Evolutionary conservation across 53 echinoderm and acorn worm genomes (phyloP).

Genomic region (Henricia sp.): DNA sequence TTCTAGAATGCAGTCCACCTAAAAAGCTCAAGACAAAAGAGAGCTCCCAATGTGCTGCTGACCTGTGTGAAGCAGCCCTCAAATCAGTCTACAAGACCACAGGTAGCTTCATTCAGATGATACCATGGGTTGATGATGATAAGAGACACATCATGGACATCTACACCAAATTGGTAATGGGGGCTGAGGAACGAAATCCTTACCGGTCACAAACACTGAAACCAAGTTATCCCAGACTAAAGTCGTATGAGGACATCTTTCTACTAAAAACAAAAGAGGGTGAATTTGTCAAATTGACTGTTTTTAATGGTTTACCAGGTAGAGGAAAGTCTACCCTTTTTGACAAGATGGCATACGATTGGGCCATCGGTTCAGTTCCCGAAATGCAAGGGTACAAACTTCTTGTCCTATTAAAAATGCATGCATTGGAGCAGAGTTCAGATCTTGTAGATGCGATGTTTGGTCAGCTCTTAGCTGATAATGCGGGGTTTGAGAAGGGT

Average conservation of each 20-base stretch:
- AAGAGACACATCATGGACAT: neutral
- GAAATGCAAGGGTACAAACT: slow-evolving; percentile 12
- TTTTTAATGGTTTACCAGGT: neutral
- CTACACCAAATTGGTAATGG: neutral
- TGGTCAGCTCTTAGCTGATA: slow-evolving; percentile 31
- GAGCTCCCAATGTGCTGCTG: neutral
- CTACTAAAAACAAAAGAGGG: neutral
- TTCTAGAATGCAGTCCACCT: neutral
- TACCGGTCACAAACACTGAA: too few species aligned
- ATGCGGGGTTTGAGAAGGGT: neutral
- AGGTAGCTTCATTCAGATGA: neutral
- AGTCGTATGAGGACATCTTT: neutral
- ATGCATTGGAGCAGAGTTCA: neutral
- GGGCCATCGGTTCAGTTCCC: neutral
- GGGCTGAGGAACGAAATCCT: neutral
- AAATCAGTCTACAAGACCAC: neutral
- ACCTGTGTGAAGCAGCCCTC: neutral
- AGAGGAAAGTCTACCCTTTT: neutral
- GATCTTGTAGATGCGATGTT: slow-evolving; percentile 9
- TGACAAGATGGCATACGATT: slow-evolving; percentile 3
- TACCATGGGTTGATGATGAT: neutral
- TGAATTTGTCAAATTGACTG: neutral
- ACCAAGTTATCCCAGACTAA: too few species aligned
- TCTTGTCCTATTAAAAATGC: slow-evolving; percentile 31
- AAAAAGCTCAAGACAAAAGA: too few species aligned